Evolutionary conservation across 2,888 invertebrate genomes (phyloP), one percentile per base, ranked within the genome.

Genomic region (Troides aeacus): DNA sequence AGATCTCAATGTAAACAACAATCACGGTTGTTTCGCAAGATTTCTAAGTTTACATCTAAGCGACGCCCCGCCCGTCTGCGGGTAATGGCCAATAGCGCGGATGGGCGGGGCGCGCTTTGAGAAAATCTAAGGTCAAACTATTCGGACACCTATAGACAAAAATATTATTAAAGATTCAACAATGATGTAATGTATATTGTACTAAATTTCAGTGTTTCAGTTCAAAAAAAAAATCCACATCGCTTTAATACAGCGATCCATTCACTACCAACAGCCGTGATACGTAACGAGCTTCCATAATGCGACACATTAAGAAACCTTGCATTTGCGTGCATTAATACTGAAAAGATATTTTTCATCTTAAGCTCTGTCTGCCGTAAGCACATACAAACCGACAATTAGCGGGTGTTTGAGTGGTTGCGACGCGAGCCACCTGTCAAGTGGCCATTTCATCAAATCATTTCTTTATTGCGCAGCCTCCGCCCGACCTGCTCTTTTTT

Each of bases 401-500:
- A 91, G 83, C 81, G 80, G 79, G 81, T 87, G 83, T 78, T 84
- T 79, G 84, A 81, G 82, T 83, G 82, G 86, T 85, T 84, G 83
- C 83, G 85, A 84, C 87, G 87, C 89, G 84, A 84, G 87, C 89
- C 92, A 92, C 92, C 92, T 92, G 91, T 91, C 92, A 88, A 86
- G 85, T 83, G 83, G 85, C 81, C 83, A 87, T 89, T 91, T 89
- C 87, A 90, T 91, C 90, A 92, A 92, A 92, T 92, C 91, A 90
- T 92, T 90, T 90, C 89, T 90, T 90, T 88, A 90, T 85, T 82
- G 84, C 84, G 84, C 90, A 91, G 89, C 85, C 89, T 91, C 89
- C 82, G 79, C 79, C 78, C 82, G 83, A 88, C 85, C 85, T 86
- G 85, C 84, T 82, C 79, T 87, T 89, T 84, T 91, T 91, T 90